Percentiles rank a stretch among this genome's conserved stretches.
Conservation (phyloP, 2,888 invertebrate species). For the Metalampra italica region DNA sequence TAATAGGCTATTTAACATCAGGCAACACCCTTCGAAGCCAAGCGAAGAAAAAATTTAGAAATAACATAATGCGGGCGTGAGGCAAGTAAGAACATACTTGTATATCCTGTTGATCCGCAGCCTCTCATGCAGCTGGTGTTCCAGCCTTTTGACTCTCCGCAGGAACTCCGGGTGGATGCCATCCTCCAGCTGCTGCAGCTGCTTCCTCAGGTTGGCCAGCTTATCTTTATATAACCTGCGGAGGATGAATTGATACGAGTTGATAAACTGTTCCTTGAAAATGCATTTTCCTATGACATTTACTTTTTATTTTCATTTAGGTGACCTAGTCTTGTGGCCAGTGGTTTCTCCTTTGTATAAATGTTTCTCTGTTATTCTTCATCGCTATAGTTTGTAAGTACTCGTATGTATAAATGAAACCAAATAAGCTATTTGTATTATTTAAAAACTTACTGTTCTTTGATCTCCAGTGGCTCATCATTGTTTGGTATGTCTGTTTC, state of each 20-base stretch:
- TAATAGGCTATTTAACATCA: no score
- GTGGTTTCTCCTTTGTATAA: no score
- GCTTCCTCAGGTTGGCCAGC: conserved; percentile 91
- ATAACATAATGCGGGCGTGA: no score
- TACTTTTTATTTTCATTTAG: no score
- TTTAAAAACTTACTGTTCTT: conserved; percentile 86
- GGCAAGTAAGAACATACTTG: conserved; percentile 43
- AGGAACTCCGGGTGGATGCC: conserved; percentile 92
- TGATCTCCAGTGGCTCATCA: conserved; percentile 90
- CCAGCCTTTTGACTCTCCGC: conserved; percentile 88
- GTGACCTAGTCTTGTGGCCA: no score
- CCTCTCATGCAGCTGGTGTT: conserved; percentile 89
- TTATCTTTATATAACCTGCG: conserved; percentile 94
- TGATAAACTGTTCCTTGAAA: no score
- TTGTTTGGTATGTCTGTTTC: conserved; percentile 94
- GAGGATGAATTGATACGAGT: conserved; percentile 8
- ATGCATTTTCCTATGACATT: no score
- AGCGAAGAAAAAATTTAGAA: no score
- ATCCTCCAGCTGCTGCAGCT: conserved; percentile 92
- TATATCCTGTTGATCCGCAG: conserved; percentile 86
- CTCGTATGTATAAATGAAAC: no score
- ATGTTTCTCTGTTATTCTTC: no score
- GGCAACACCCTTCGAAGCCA: no score
- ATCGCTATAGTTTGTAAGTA: no score
- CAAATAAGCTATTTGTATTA: background rate